phyloP scores from a whole-genome alignment of 2,888 invertebrate genomes.

The Patella caerulea region DNA sequence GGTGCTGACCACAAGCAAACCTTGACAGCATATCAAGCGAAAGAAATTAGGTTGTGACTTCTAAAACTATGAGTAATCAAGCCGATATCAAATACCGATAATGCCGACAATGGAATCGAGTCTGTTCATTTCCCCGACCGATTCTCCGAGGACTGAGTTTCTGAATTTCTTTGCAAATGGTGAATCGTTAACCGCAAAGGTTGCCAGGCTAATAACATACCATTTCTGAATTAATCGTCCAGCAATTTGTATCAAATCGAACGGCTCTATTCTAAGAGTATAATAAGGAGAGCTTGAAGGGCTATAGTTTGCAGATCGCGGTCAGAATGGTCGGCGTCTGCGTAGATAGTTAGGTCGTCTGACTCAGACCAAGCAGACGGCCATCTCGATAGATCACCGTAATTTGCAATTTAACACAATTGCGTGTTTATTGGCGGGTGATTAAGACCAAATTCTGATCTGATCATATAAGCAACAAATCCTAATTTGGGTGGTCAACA shows the following conservation, averaged over 20 bases:
- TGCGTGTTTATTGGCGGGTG: not conserved
- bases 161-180: not conserved
- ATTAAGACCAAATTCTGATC: not conserved
- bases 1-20: too few species aligned
- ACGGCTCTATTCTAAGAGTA: not conserved
- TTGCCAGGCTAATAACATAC: not conserved
- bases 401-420: too few species aligned
- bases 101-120: not conserved
- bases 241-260: not conserved
- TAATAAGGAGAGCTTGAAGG: not conserved
- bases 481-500: too few species aligned
- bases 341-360: not conserved
- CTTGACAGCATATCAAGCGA: not conserved
- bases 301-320: not conserved
- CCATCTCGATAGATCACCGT: too few species aligned
- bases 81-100: not conserved
- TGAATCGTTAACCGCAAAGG: not conserved
- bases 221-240: not conserved
- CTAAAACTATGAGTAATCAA: not conserved
- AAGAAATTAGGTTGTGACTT: not conserved
- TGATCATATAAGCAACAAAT: not conserved
- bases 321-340: conserved; percentile 8
- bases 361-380: not conserved
- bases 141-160: not conserved
- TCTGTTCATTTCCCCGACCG: not conserved